phyloP scores from a whole-genome alignment of 2,888 invertebrate species.

The Cyaniris semiargus region DNA sequence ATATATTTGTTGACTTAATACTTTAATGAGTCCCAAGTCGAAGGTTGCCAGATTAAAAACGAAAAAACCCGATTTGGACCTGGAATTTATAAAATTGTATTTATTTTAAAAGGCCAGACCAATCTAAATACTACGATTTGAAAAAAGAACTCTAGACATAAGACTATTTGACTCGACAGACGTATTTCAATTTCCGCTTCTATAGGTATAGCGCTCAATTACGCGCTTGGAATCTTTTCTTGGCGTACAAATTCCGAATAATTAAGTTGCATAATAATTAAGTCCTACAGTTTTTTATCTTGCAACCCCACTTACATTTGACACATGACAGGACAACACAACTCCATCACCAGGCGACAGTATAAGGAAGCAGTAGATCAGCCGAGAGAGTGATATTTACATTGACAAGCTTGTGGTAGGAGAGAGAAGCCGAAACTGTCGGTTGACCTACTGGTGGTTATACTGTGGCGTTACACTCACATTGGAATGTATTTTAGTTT shows the following conservation, averaged over 20 bases:
- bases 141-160: background rate
- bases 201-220: background rate
- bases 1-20: slow-evolving; percentile 17
- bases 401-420: slow-evolving; percentile 34
- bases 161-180: background rate
- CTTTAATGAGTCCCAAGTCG: slow-evolving; percentile 1
- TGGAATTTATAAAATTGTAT: too few relatives aligned
- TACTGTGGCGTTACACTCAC: slow-evolving; percentile 39
- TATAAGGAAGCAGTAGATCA: slow-evolving; percentile 41
- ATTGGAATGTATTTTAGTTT: slow-evolving; percentile 37
- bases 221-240: too few relatives aligned
- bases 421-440: slow-evolving; percentile 29
- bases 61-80: too few relatives aligned
- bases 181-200: background rate
- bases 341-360: slow-evolving; percentile 45
- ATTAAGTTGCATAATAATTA: too few relatives aligned
- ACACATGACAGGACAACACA: slow-evolving; percentile 38
- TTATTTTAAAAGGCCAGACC: too few relatives aligned
- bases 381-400: slow-evolving; percentile 37
- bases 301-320: background rate
- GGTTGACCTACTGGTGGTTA: slow-evolving; percentile 39
- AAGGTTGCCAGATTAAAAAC: slow-evolving; percentile 1
- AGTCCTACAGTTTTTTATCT: background rate
- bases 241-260: background rate
- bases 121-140: background rate